Base-by-base conservation (phyloP, 2,113 vertebrate genomes). In the Perognathus longimembris region DNA sequence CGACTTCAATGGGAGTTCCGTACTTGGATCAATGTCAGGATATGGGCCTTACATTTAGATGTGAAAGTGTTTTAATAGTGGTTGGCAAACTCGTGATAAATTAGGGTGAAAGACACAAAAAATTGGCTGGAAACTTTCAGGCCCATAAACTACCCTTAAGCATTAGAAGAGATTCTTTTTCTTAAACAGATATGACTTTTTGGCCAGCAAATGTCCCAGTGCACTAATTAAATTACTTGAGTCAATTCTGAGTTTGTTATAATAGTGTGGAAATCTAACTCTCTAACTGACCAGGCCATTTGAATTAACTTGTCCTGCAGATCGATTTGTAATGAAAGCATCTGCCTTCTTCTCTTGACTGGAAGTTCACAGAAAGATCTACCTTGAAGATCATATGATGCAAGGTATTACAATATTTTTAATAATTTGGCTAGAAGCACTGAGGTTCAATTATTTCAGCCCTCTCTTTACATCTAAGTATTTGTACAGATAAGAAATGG, bases 1-100 rank as follows among this genome's bases (percentile, higher is more conserved):
- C 93, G 94, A 97, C 97, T 97, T 97, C 95, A 94, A 95, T 96
- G 95, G 96, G 96, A 97, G 96, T 97, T 97, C 97, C 95, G 97
- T 91, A 66, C 78, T 94, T 91, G 91, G 95, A 97, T 97, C 97
- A 97, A 97, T 97, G 96, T 91, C 97, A 97, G 97, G 97, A 97
- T 97, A 96, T 97, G 95, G 94, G 95, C 89, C 96, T 97, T 94
- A 96, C 96, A 94, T 97, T 96, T 97, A 97, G 95, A 96, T 21
- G 82, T 91, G 94, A 96, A 95, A 96, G 96, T 95, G 94, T 97
- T 97, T 96, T 97, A 96, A 97, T 96, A 97, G 96, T 96, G 97
- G 96, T 92, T 96, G 97, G 95, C 95, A 96, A 96, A 96, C 95
- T 96, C 69, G 85, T 97, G 95, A 97, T 97, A 91, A 95, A 96